Evolutionary conservation across 1,140 invertebrate species (phyloP).

Genomic region (Aradophagus sp.): DNA sequence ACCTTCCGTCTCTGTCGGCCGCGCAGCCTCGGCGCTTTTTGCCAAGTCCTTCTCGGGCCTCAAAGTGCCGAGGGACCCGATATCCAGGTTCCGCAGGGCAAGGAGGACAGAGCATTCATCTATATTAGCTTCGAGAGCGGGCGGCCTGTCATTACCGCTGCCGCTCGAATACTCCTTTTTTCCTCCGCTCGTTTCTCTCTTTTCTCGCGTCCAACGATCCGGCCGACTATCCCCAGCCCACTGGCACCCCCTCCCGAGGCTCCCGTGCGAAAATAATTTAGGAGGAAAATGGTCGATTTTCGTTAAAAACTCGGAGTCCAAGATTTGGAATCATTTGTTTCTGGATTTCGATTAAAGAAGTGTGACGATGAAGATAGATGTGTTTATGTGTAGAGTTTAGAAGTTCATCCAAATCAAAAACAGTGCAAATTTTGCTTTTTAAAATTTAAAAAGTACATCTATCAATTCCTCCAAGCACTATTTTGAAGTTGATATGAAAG

Average conservation of each 20-base stretch:
- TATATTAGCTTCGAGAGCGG: conserved; percentile 76
- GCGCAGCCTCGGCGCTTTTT: conserved; percentile 32
- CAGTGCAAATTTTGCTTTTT: too few species aligned
- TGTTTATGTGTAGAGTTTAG: too few species aligned
- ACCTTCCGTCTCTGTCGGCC: conserved; percentile 10
- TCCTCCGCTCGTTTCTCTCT: conserved; percentile 48
- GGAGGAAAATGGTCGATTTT: conserved; percentile 13
- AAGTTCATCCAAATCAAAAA: too few species aligned
- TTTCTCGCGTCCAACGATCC: conserved; percentile 10
- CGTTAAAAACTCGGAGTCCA: conserved; percentile 1
- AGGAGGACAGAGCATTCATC: conserved; percentile 75
- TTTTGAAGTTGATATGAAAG: too few species aligned
- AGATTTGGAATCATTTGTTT: too few species aligned
- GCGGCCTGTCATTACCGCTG: conserved; percentile 76
- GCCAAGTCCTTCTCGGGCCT: conserved; percentile 35
- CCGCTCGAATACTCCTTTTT: conserved; percentile 66
- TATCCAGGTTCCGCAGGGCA: conserved; percentile 65
- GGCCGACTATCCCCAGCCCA: background rate
- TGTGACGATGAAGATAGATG: too few species aligned
- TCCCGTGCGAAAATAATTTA: conserved; percentile 33
- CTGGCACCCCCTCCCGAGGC: conserved; percentile 14
- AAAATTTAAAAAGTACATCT: too few species aligned
- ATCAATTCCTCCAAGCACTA: too few species aligned
- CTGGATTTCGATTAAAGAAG: too few species aligned
- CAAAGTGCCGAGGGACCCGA: conserved; percentile 54